These are phyloP conservation scores for Drosophila nr. fundita DNA, from an alignment of 2,888 invertebrate species.

Conservation along the genomic window DNA sequence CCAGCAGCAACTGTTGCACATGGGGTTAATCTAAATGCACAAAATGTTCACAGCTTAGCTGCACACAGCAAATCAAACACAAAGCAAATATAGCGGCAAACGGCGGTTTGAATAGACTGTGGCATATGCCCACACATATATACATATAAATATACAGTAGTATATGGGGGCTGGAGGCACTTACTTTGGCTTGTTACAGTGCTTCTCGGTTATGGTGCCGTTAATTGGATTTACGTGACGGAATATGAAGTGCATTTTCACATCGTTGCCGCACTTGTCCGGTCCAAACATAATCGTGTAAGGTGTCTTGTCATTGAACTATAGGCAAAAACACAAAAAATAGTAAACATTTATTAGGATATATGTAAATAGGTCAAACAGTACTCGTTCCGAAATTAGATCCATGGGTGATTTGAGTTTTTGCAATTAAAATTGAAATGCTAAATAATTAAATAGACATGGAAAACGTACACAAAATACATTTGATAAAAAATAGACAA, in stretches of 20 bases:
- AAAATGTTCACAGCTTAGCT: slow-evolving; percentile 31
- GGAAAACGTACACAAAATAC: not conserved
- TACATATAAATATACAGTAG: not conserved
- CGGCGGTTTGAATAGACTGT: slow-evolving; percentile 10
- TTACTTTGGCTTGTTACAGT: slow-evolving; percentile 95
- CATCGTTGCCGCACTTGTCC: slow-evolving; percentile 98
- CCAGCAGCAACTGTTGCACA: slow-evolving; percentile 40
- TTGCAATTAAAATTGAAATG: not conserved
- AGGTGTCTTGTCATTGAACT: slow-evolving; percentile 97
- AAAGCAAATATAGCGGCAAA: slow-evolving; percentile 13
- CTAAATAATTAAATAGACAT: not conserved
- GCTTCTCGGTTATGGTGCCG: slow-evolving; percentile 96
- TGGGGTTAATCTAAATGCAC: slow-evolving; percentile 39
- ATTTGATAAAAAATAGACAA: not conserved
- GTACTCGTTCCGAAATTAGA: not conserved
- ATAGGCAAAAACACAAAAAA: slow-evolving; percentile 16
- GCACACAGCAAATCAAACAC: slow-evolving; percentile 9
- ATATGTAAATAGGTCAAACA: not conserved
- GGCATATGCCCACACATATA: no score
- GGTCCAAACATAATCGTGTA: slow-evolving; percentile 99
- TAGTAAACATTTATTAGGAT: slow-evolving; percentile 18
- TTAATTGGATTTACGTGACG: slow-evolving; percentile 97
- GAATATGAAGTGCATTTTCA: slow-evolving; percentile 97
- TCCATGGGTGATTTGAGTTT: not conserved
- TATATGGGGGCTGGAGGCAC: slow-evolving; percentile 49